These are phyloP conservation scores for Leucoraja ocellata DNA, from an alignment of 2,797 vertebrate species.

Conservation along the genomic window DNA sequence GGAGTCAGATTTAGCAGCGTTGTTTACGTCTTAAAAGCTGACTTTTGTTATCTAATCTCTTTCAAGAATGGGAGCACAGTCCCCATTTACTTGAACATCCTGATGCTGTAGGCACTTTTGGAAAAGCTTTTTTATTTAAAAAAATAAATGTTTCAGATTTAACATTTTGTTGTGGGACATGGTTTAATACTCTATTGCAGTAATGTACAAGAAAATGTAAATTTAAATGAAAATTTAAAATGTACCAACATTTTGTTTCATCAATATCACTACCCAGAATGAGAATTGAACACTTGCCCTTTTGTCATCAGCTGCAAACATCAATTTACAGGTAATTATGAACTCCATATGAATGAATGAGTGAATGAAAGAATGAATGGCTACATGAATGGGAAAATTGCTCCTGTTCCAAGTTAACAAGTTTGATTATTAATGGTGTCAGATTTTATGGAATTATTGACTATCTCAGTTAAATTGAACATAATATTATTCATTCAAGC, in stretches of 20 bases:
- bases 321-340: background rate
- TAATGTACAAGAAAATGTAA: background rate
- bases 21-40: background rate
- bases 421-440: background rate
- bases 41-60: conserved; percentile 30
- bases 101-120: conserved; percentile 5
- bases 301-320: background rate
- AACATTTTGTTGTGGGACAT: background rate
- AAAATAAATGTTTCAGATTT: conserved; percentile 29
- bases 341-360: background rate
- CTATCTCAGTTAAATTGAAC: background rate
- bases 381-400: background rate
- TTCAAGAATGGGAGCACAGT: background rate
- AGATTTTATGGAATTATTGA: background rate
- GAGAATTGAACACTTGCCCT: background rate
- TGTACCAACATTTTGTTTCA: background rate
- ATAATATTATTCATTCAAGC: background rate
- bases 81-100: background rate
- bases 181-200: background rate
- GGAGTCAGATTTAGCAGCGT: background rate
- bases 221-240: background rate
- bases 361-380: background rate
- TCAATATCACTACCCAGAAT: background rate
- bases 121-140: conserved; percentile 23
- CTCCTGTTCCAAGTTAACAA: background rate